These are phyloP conservation scores for Tridacna crocea DNA, from an alignment of 2,888 invertebrate species.

Conservation along the genomic window DNA sequence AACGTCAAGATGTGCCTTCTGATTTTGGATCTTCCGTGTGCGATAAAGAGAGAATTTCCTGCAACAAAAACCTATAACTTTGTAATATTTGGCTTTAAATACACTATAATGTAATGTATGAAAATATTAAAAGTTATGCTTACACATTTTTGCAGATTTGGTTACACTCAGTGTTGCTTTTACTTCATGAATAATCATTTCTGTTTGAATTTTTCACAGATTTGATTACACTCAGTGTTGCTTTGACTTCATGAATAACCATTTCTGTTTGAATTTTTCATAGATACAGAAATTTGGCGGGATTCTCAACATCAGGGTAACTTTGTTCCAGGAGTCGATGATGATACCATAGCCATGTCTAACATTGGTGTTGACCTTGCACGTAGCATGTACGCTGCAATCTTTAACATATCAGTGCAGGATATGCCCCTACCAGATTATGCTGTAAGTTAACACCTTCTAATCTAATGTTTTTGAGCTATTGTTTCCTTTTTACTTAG, in stretches of 20 bases:
- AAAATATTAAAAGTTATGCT: too few relatives aligned
- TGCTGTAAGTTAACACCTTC: conserved; percentile 10
- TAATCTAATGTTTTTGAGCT: background rate
- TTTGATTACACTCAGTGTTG: background rate
- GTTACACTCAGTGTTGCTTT: background rate
- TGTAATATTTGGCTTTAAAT: too few relatives aligned
- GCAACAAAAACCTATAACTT: too few relatives aligned
- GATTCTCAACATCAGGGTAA: background rate
- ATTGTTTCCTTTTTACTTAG: background rate
- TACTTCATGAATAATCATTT: background rate
- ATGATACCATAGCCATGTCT: conserved; percentile 37
- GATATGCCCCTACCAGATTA: conserved; percentile 41
- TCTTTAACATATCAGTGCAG: conserved; percentile 32
- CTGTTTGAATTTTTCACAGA: background rate
- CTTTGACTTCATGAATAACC: background rate
- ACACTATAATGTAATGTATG: too few relatives aligned
- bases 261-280: background rate
- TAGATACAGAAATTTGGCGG: conserved; percentile 27
- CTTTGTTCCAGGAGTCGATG: conserved; percentile 19
- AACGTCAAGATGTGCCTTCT: too few relatives aligned
- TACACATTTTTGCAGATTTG: too few relatives aligned
- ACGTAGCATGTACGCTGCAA: conserved; percentile 38
- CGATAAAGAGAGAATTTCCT: too few relatives aligned
- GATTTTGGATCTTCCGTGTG: too few relatives aligned
- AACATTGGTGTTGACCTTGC: conserved; percentile 39